Evolutionary conservation across 2,113 vertebrate genomes (phyloP).

Genomic region (Dipodomys merriami): DNA sequence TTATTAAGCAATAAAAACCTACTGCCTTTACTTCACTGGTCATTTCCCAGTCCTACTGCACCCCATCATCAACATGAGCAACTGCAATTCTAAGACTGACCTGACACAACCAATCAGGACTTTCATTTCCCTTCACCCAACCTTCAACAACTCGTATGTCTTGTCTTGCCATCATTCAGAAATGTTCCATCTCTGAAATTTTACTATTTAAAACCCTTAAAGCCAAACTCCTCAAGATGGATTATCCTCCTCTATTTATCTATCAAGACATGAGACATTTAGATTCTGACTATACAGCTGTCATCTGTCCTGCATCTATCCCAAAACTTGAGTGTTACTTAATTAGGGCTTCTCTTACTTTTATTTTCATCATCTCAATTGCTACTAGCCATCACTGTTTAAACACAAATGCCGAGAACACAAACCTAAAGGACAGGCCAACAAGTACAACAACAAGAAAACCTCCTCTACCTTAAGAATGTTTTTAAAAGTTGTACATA

Average conservation of each 20-base stretch:
- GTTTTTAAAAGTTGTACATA: not conserved
- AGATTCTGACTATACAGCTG: not conserved
- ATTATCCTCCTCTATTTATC: too few species aligned
- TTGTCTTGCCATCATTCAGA: too few species aligned
- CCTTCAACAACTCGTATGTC: not conserved
- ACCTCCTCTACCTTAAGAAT: not conserved
- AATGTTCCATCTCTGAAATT: too few species aligned
- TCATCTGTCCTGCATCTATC: not conserved
- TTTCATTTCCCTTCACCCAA: not conserved
- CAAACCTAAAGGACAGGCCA: not conserved
- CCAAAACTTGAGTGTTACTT: not conserved
- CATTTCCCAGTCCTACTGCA: not conserved
- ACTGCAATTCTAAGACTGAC: not conserved
- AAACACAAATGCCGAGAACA: constrained; percentile 30
- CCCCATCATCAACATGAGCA: not conserved
- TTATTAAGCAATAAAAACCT: not conserved
- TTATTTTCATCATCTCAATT: not conserved
- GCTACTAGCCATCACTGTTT: not conserved
- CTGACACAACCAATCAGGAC: not conserved
- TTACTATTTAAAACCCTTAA: too few species aligned
- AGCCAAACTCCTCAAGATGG: too few species aligned
- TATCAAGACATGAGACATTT: too few species aligned
- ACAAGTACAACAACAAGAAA: not conserved
- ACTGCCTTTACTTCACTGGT: not conserved
- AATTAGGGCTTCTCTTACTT: not conserved